These are phyloP conservation scores for Drosophila neocordata DNA, from an alignment of 1,140 invertebrate species.

Conservation along the genomic window DNA sequence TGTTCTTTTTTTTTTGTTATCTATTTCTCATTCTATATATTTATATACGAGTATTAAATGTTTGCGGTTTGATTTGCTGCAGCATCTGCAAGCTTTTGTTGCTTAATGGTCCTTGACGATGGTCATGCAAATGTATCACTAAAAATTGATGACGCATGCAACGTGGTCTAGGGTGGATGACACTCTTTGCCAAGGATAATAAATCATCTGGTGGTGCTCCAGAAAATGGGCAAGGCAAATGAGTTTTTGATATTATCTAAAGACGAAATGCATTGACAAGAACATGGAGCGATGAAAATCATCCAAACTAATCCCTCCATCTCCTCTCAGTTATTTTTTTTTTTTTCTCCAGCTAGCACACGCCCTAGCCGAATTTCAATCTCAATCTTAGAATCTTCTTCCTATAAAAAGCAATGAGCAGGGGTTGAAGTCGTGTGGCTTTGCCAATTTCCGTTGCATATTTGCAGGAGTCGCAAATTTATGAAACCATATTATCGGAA, in stretches of 20 bases:
- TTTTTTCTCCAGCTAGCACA: slow-evolving; percentile 8
- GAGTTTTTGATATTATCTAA: slow-evolving; percentile 80
- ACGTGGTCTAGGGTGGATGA: slow-evolving; percentile 21
- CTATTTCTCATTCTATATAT: background rate
- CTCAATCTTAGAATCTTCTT: slow-evolving; percentile 29
- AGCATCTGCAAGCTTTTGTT: slow-evolving; percentile 41
- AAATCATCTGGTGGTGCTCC: slow-evolving; percentile 58
- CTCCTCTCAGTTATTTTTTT: background rate
- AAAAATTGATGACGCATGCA: slow-evolving; percentile 77
- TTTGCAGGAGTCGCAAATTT: slow-evolving; percentile 75
- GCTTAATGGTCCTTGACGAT: slow-evolving; percentile 71
- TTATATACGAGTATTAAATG: slow-evolving; percentile 44
- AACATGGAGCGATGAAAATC: slow-evolving; percentile 39
- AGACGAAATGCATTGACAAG: slow-evolving; percentile 78
- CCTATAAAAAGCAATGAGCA: slow-evolving; percentile 49
- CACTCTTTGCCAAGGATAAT: slow-evolving; percentile 44
- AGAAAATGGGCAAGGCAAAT: slow-evolving; percentile 66
- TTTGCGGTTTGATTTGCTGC: slow-evolving; percentile 54
- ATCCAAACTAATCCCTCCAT: slow-evolving; percentile 35
- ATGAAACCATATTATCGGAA: slow-evolving; percentile 61
- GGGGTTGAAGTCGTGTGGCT: slow-evolving; percentile 67
- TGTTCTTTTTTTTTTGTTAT: background rate
- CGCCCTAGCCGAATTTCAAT: slow-evolving; percentile 38
- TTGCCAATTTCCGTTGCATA: slow-evolving; percentile 78
- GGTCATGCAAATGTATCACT: slow-evolving; percentile 71